Conservation (phyloP, 2,797 vertebrate genomes). For the Macroramphosus scolopax region DNA sequence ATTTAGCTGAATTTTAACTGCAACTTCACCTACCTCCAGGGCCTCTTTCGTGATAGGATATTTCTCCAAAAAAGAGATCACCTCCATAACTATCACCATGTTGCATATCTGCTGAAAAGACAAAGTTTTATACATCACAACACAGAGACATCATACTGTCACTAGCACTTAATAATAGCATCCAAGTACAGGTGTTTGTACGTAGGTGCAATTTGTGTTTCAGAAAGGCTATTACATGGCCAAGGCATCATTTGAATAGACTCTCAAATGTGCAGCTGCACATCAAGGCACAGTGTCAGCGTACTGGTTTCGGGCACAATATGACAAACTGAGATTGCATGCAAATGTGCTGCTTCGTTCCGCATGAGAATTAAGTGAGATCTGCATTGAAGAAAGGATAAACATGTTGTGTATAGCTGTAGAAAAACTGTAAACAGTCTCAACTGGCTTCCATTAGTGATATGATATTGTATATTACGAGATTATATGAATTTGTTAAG, state of each 20-base stretch:
- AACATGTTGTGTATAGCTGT: neutral
- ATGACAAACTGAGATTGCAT: slow-evolving; percentile 55
- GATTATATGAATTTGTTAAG: too few relatives aligned
- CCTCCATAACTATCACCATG: slow-evolving; percentile 94
- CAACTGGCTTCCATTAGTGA: rapidly evolving
- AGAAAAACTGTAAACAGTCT: neutral
- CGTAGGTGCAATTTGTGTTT: neutral
- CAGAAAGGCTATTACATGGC: neutral
- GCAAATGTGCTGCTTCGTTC: slow-evolving; percentile 48
- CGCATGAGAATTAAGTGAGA: slow-evolving; percentile 1
- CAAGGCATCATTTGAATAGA: slow-evolving; percentile 65
- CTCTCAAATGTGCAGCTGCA: slow-evolving; percentile 77
- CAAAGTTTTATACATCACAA: slow-evolving; percentile 5
- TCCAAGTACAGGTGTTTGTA: neutral
- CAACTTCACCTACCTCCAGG: slow-evolving; percentile 84
- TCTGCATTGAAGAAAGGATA: neutral
- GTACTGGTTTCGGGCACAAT: slow-evolving; percentile 49
- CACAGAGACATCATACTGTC: neutral
- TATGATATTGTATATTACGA: too few relatives aligned
- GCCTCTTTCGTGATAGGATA: slow-evolving; percentile 98
- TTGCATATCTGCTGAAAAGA: slow-evolving; percentile 87
- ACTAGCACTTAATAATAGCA: neutral
- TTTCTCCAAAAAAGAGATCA: slow-evolving; percentile 95
- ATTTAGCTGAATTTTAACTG: too few relatives aligned
- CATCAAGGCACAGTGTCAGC: slow-evolving; percentile 5